phyloP scores from a whole-genome alignment of 2,113 vertebrate species.

The Sander vitreus region DNA sequence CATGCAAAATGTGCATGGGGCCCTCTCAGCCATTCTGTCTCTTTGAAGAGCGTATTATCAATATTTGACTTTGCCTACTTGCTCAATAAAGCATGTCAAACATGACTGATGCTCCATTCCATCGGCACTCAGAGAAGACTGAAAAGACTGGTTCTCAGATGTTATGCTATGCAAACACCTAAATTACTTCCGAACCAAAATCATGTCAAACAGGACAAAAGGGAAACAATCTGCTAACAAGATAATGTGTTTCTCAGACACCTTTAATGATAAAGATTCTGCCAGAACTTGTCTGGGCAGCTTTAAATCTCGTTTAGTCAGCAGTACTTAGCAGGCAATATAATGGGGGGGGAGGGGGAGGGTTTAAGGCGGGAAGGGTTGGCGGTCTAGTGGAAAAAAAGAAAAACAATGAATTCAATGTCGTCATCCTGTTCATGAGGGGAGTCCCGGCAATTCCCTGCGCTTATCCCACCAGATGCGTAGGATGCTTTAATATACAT shows the following conservation, averaged over 20 bases:
- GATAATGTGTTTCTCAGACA: constrained; percentile 39
- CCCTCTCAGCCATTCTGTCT: background rate
- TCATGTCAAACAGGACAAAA: constrained; percentile 30
- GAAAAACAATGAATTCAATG: constrained; percentile 56
- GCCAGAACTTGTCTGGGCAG: constrained; percentile 21
- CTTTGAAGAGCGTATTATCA: constrained; percentile 38
- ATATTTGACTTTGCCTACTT: constrained; percentile 52
- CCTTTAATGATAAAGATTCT: constrained; percentile 26
- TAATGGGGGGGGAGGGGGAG: too few relatives aligned
- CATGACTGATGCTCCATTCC: background rate
- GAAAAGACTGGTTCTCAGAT: constrained; percentile 31
- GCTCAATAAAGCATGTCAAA: constrained; percentile 32
- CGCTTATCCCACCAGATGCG: constrained; percentile 58
- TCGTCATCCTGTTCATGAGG: constrained; percentile 69
- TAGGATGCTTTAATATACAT: constrained; percentile 68
- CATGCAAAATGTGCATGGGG: background rate
- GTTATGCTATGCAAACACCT: constrained; percentile 10
- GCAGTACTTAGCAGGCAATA: constrained; percentile 42
- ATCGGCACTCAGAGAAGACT: constrained; percentile 10
- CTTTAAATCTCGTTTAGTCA: constrained; percentile 57
- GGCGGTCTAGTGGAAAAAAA: constrained; percentile 35
- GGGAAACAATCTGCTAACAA: background rate
- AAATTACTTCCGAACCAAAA: constrained; percentile 36
- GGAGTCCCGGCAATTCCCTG: constrained; percentile 63
- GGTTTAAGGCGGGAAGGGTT: constrained; percentile 15